Evolutionary conservation across 1,140 invertebrate genomes (phyloP), one percentile per base, ranked within the genome.

Genomic region (Teleopsis dalmanni): DNA sequence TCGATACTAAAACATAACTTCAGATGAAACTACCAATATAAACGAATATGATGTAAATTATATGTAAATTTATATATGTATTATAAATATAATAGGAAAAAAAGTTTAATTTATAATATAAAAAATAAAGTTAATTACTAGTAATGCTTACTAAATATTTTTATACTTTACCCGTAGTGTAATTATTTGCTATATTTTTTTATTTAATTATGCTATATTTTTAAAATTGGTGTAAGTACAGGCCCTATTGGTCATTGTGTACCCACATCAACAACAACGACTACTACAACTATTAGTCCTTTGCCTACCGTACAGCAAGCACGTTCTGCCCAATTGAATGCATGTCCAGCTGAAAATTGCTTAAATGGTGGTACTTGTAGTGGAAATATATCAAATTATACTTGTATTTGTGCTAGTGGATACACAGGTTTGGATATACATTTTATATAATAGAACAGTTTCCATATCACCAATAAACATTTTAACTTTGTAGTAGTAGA

Each of bases 361-460:
- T 58, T 68, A 46, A 71, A 72, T 52, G 71, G 70, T 58, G 71
- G 70, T 51, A 72, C 71, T 53, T 75, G 73, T 55, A 55, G 60
- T 35, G 72, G 73, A 57, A 66, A 57, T 52, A 65, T 68, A 54
- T 68, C 64, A 50, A 70, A 70, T 56, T 76, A 75, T 58, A 65
- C 69, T 35, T 81, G 79, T 62, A 60, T 71, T 34, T 81, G 79
- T 69, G 72, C 64, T 50, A 60, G 60, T 54, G 73, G 72, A 56
- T 77, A 68, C 57, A 66, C 67, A 59, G 75, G 74, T 81, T 51
- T 76, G 57, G 70, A 76, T 51, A 56, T 52, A 16, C 18, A 41
- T 41, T 36, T 18, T 16, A 36, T 19, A 18, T 36, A 34, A 38
- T 29, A 27, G 18, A 38, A 36, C 34, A 27, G 26, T 22, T 42